A percentile compares a stretch with the other conserved stretches of the same genome.
These are phyloP conservation scores for Apogon hyalosoma DNA, from an alignment of 2,797 vertebrate genomes.

Conservation along the genomic window DNA sequence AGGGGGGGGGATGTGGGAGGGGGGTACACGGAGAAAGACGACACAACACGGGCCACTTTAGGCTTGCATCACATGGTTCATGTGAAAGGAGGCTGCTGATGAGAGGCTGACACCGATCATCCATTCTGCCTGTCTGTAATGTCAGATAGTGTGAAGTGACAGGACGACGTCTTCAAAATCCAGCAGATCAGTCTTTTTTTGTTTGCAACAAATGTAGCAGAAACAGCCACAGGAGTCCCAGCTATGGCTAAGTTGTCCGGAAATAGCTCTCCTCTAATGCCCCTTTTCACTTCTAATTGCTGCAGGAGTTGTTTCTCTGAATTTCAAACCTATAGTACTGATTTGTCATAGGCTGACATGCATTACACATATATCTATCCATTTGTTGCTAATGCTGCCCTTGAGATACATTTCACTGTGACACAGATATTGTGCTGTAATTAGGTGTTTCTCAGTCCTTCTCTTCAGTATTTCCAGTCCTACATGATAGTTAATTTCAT, in stretches of 20 bases:
- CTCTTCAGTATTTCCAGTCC: constrained; percentile 68
- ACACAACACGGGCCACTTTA: constrained; percentile 67
- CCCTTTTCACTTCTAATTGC: constrained; percentile 56
- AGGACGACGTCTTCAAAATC: constrained; percentile 75
- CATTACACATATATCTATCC: constrained; percentile 15
- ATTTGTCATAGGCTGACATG: constrained; percentile 14
- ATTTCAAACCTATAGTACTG: constrained; percentile 44
- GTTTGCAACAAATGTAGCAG: constrained; percentile 86
- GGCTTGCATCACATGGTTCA: constrained; percentile 68
- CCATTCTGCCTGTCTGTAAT: constrained; percentile 80
- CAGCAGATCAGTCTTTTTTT: constrained; percentile 77
- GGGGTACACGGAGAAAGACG: constrained; percentile 2
- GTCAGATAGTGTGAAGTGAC: constrained; percentile 79
- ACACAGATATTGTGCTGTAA: constrained; percentile 64
- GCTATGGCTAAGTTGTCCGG: constrained; percentile 61
- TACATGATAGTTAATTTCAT: constrained; percentile 73
- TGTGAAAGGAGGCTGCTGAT: constrained; percentile 74
- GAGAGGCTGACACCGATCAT: constrained; percentile 81
- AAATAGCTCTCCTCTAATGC: constrained; percentile 70
- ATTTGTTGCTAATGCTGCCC: constrained; percentile 63
- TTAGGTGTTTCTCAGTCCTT: constrained; percentile 69
- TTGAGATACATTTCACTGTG: constrained; percentile 67
- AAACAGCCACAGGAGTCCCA: constrained; percentile 80
- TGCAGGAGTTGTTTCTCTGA: constrained; percentile 51
- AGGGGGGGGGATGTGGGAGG: not conserved